phyloP scores from a whole-genome alignment of 2,797 vertebrate species.

The Platyrinchus mystaceus region DNA sequence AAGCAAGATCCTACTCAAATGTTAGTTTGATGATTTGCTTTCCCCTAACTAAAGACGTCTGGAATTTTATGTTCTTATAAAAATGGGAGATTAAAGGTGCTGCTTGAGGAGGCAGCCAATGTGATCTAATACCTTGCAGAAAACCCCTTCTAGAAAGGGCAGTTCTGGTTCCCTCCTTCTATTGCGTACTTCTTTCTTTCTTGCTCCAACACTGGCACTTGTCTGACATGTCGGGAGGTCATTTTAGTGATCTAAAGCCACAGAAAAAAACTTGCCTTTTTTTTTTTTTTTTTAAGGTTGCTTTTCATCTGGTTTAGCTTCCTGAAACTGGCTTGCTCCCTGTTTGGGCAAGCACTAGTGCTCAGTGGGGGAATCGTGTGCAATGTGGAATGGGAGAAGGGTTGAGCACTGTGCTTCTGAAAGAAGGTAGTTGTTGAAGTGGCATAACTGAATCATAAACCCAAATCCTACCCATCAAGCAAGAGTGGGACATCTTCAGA shows the following conservation, averaged over 20 bases:
- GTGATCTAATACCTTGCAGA: background rate
- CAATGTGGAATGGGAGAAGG: background rate
- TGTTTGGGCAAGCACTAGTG: background rate
- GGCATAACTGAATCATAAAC: background rate
- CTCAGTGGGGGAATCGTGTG: background rate
- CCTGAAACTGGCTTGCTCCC: background rate
- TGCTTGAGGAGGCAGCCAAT: background rate
- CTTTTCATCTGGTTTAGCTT: background rate
- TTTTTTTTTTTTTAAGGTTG: background rate
- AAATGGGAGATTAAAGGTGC: background rate
- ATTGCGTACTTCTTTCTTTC: background rate
- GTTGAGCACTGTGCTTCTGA: rapidly evolving
- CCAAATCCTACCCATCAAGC: background rate
- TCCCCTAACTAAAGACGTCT: background rate
- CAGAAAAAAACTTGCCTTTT: background rate
- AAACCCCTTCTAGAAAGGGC: background rate
- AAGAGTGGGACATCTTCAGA: background rate
- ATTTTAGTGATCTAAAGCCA: background rate
- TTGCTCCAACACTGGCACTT: background rate
- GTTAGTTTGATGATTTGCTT: background rate
- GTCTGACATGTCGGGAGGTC: background rate
- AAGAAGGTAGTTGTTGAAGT: background rate
- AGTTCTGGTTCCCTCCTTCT: background rate
- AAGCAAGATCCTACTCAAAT: background rate
- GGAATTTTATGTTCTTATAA: background rate